Conservation (phyloP, 2,888 invertebrate genomes). For the Dicyrtomina minuta region DNA sequence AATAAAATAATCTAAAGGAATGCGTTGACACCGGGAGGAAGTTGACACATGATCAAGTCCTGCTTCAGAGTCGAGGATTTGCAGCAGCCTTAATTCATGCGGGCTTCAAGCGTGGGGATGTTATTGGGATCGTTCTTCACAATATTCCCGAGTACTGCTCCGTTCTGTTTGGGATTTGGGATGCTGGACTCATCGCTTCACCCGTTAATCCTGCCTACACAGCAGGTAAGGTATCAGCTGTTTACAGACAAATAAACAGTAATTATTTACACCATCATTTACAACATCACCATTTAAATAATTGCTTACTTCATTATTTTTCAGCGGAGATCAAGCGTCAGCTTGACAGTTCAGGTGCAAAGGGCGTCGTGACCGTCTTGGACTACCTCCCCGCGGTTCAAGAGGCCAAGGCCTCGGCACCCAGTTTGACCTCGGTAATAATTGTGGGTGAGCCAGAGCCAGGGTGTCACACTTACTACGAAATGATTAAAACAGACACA, state of each 20-base stretch:
- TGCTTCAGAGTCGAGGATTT: constrained; percentile 57
- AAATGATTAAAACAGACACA: constrained; percentile 47
- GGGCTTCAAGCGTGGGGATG: constrained; percentile 65
- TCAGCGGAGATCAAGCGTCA: constrained; percentile 51
- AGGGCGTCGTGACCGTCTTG: constrained; percentile 41
- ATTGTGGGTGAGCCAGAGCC: constrained; percentile 47
- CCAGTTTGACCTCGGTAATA: constrained; percentile 41
- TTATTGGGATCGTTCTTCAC: constrained; percentile 70
- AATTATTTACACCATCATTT: neutral
- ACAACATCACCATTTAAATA: neutral
- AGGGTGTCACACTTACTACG: constrained; percentile 40
- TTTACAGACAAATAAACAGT: neutral
- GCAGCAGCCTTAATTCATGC: constrained; percentile 63
- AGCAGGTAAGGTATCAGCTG: constrained; percentile 35
- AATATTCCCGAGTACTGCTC: constrained; percentile 70
- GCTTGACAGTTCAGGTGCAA: constrained; percentile 42
- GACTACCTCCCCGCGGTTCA: constrained; percentile 37
- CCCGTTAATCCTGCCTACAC: constrained; percentile 48
- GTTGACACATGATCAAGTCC: constrained; percentile 66
- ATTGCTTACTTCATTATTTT: neutral
- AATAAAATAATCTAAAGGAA: constrained; percentile 35
- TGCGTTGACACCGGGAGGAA: constrained; percentile 68
- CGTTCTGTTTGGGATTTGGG: constrained; percentile 49
- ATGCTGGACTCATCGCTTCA: constrained; percentile 44
- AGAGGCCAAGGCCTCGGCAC: constrained; percentile 34